phyloP scores from a whole-genome alignment of 2,888 invertebrate genomes.

The Eristalis arbustorum region DNA sequence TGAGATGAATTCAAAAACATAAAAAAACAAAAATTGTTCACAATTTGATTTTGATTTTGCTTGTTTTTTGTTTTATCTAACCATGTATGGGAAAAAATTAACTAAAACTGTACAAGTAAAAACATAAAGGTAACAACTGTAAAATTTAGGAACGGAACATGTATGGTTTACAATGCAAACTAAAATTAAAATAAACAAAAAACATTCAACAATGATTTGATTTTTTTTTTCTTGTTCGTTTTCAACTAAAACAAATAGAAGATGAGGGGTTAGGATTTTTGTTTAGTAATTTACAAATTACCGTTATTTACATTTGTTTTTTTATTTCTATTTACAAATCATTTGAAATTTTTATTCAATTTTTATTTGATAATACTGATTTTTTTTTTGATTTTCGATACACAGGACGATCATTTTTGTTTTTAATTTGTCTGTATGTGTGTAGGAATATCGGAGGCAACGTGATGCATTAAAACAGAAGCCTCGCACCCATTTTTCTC shows the following conservation, averaged over 20 bases:
- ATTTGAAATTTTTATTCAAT: slow-evolving; percentile 3
- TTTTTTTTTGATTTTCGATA: slow-evolving; percentile 66
- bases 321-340: slow-evolving; percentile 46
- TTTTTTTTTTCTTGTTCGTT: neutral
- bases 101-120: slow-evolving; percentile 61
- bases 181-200: slow-evolving; percentile 63
- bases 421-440: slow-evolving; percentile 16
- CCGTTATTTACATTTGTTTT: slow-evolving; percentile 52
- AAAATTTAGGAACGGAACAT: slow-evolving; percentile 66
- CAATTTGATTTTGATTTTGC: slow-evolving; percentile 25
- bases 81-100: slow-evolving; percentile 44
- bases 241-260: slow-evolving; percentile 20
- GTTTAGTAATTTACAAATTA: slow-evolving; percentile 46
- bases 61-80: slow-evolving; percentile 27
- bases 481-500: slow-evolving; percentile 19
- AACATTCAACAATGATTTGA: slow-evolving; percentile 57
- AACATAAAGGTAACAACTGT: slow-evolving; percentile 55
- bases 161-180: slow-evolving; percentile 53
- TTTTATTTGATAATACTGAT: slow-evolving; percentile 67
- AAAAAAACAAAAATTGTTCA: slow-evolving; percentile 11
- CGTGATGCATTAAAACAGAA: slow-evolving; percentile 3
- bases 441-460: slow-evolving; percentile 59
- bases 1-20: slow-evolving; percentile 56
- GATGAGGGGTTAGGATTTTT: neutral
- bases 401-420: slow-evolving; percentile 56